phyloP scores from a whole-genome alignment of 92 coral and sea anemone species.

The Muricea muricata region DNA sequence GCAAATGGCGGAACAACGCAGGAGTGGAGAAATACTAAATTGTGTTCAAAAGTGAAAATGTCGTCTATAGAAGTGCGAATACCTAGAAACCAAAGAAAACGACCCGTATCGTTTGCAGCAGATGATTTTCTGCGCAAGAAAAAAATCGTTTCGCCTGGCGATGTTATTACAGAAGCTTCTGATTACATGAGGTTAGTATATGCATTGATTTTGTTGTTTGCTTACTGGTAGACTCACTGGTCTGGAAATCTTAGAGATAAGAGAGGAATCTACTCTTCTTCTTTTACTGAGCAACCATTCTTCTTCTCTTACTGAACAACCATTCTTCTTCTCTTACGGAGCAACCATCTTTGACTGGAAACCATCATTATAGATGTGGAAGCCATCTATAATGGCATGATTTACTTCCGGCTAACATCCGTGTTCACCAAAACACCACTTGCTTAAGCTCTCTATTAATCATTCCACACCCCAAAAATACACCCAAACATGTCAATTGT shows the following conservation, averaged over 20 bases:
- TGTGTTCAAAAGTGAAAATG: background rate
- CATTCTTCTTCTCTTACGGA: too few relatives aligned
- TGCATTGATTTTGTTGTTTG: background rate
- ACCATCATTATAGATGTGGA: too few relatives aligned
- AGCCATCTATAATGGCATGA: too few relatives aligned
- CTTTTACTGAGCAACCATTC: too few relatives aligned
- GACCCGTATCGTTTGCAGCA: slow-evolving; percentile 35
- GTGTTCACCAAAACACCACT: too few relatives aligned
- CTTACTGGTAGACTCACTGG: too few relatives aligned
- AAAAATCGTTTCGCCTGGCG: slow-evolving; percentile 94
- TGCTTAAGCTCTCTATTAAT: too few relatives aligned
- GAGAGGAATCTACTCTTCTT: background rate
- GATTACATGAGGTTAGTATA: slow-evolving; percentile 90
- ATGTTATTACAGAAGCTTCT: slow-evolving; percentile 88
- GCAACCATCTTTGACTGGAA: too few relatives aligned
- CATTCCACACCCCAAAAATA: too few relatives aligned
- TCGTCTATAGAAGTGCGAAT: slow-evolving; percentile 29
- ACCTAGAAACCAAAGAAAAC: slow-evolving; percentile 32
- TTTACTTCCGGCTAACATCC: too few relatives aligned
- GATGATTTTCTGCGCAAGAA: slow-evolving; percentile 48
- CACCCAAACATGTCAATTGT: background rate
- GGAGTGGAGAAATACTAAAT: background rate
- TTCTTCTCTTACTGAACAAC: too few relatives aligned
- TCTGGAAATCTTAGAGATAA: background rate
- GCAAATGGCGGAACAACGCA: background rate